Evolutionary conservation across 2,888 invertebrate genomes (phyloP), one percentile per base, ranked within the genome.

Genomic region (Heliconius erato): DNA sequence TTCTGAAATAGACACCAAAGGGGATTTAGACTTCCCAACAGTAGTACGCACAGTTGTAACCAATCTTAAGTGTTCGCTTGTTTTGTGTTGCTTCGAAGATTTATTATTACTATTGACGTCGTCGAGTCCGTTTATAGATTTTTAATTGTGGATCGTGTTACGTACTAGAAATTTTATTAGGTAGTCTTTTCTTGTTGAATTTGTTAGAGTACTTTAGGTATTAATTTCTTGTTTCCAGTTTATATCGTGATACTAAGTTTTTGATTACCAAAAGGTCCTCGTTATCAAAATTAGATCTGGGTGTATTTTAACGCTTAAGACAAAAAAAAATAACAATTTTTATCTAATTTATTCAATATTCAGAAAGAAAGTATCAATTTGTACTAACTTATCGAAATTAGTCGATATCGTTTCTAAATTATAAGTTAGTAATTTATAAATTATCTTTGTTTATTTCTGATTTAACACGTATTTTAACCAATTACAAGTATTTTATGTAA

Each of bases 1-100:
- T 77, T 44, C 81, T 59, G 65, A 81, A 81, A 81, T 81, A 81
- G 78, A 78, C 63, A 35, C 63, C 11, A n/a, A 40, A n/a, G 77
- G 63, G 59, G 40, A 63, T 12, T 35, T 11, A 35, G 26, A 35
- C n/a, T 40, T 63, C 35, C 16, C 11, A 40, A 40, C n/a, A 0
- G 35, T 59, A 26, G n/a, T 72, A 11, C 9, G 19, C 12, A 74
- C 54, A 74, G 59, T 59, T 74, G 59, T 32, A 16, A 63, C n/a
- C 14, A 49, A 49, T 72, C 40, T 76, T n/a, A 63, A 63, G 26
- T 40, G 59, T 9, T 35, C 4, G n/a, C 11, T 63, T n/a, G 40
- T 40, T 40, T 40, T 40, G 40, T 40, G 40, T 40, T 40, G 40
- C 63, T 76, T 63, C 14, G 19, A 76, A 59, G 14, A 32, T 63